These are phyloP conservation scores for Scolanthus callimorphus DNA, from an alignment of 92 coral and sea anemone genomes.

Conservation along the genomic window DNA sequence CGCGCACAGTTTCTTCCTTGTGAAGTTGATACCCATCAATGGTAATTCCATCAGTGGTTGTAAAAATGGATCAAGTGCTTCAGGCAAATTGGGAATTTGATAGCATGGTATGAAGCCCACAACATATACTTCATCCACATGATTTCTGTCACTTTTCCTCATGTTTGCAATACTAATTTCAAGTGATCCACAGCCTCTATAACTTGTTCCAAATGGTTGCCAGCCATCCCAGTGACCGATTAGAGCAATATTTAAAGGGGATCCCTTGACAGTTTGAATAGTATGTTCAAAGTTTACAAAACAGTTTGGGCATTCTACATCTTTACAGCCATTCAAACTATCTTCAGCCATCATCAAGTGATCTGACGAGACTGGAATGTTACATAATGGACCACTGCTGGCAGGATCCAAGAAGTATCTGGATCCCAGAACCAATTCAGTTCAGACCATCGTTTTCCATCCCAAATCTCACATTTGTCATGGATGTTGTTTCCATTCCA, in stretches of 20 bases:
- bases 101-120: constrained; percentile 51
- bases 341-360: constrained; percentile 34
- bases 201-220: constrained; percentile 79
- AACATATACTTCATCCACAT: constrained; percentile 62
- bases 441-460: constrained; percentile 63
- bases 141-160: constrained; percentile 48
- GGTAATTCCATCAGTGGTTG: constrained; percentile 39
- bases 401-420: constrained; percentile 34
- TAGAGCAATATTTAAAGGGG: constrained; percentile 49
- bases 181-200: constrained; percentile 53
- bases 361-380: constrained; percentile 41
- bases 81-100: constrained; percentile 47
- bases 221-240: constrained; percentile 78
- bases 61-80: constrained; percentile 45
- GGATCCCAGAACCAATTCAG: constrained; percentile 62
- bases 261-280: constrained; percentile 39
- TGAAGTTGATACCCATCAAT: constrained; percentile 25
- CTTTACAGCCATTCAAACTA: not conserved
- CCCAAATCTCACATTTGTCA: constrained; percentile 59
- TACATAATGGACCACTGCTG: constrained; percentile 46
- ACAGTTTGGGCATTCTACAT: constrained; percentile 57
- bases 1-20: constrained; percentile 24
- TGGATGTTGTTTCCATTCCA: constrained; percentile 35
- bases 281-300: constrained; percentile 39
- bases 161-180: constrained; percentile 60